A percentile compares a stretch with the other conserved stretches of the same genome.
Evolutionary conservation across 2,113 vertebrate species (phyloP).

Genomic region (Platysternon megacephalum): DNA sequence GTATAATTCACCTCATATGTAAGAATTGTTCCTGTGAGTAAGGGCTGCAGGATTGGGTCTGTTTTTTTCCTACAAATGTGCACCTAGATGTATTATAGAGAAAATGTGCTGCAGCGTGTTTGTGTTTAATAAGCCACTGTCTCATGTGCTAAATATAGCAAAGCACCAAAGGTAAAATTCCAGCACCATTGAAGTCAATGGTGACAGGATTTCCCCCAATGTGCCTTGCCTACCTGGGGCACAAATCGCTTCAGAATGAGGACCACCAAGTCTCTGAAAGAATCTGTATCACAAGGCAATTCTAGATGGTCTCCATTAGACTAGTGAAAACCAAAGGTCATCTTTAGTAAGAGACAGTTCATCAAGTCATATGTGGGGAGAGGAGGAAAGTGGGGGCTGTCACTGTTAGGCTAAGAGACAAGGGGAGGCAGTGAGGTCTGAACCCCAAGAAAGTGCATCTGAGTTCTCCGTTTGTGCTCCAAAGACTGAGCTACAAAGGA

Average conservation of each 20-base stretch:
- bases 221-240: neutral
- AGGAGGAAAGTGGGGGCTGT: neutral
- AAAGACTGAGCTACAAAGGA: rapidly evolving
- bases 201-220: neutral
- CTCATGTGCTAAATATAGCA: neutral
- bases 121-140: neutral
- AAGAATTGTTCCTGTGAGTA: neutral
- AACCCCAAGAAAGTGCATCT: neutral
- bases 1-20: neutral
- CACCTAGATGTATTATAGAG: neutral
- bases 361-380: neutral
- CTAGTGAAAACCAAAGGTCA: neutral
- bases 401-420: neutral
- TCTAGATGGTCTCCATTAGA: neutral
- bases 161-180: neutral
- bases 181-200: rapidly evolving
- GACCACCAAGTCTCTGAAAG: neutral
- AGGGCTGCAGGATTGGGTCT: neutral
- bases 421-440: neutral
- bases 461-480: neutral
- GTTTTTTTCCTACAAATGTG: rapidly evolving
- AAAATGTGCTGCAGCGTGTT: rapidly evolving
- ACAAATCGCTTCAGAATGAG: neutral
- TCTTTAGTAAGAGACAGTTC: neutral
- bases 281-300: neutral